These are phyloP conservation scores for Melanaphis sacchari DNA, from an alignment of 1,140 invertebrate genomes.

Conservation along the genomic window DNA sequence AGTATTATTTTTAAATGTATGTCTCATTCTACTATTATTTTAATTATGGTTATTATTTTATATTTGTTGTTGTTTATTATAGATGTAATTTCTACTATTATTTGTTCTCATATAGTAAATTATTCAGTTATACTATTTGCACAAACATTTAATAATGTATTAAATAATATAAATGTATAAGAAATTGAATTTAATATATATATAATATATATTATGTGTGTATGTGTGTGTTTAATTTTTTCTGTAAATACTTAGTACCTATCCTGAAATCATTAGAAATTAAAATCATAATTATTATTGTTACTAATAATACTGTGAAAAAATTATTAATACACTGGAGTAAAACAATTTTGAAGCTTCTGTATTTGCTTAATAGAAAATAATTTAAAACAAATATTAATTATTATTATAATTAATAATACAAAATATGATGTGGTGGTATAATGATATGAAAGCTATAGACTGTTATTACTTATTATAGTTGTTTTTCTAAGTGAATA, in stretches of 20 bases:
- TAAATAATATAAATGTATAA: slow-evolving; percentile 6
- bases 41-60: slow-evolving; percentile 7
- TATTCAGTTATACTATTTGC: slow-evolving; percentile 33
- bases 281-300: no score
- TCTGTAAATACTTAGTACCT: background rate
- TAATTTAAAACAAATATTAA: no score
- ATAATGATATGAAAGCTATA: no score
- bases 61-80: slow-evolving; percentile 35
- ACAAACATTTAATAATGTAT: background rate
- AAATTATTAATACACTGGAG: no score
- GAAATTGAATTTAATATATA: slow-evolving; percentile 6
- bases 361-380: no score
- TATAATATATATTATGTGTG: background rate
- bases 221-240: background rate
- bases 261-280: background rate
- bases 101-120: slow-evolving; percentile 25
- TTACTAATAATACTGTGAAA: no score
- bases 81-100: slow-evolving; percentile 35
- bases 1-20: slow-evolving; percentile 38
- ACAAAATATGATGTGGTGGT: no score
- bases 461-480: no score
- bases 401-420: no score
- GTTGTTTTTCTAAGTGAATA: no score
- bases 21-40: slow-evolving; percentile 15
- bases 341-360: no score